phyloP scores from a whole-genome alignment of 2,113 vertebrate species.

The Benitochromis conjunctus region DNA sequence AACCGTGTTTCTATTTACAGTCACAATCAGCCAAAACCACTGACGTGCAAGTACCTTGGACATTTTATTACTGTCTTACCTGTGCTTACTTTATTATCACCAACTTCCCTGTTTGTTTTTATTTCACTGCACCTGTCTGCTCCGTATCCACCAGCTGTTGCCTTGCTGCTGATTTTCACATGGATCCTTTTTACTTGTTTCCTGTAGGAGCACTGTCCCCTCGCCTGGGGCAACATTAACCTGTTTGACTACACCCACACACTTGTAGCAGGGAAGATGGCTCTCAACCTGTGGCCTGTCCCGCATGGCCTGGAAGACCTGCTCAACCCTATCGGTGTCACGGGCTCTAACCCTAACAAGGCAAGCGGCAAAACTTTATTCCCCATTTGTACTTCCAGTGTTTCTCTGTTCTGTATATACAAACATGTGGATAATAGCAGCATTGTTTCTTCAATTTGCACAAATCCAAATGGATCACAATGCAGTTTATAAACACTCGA shows the following conservation, averaged over 20 bases:
- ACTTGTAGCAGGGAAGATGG: constrained; percentile 96
- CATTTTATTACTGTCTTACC: background rate
- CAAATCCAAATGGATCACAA: background rate
- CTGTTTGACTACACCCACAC: constrained; percentile 99
- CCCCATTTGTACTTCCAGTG: background rate
- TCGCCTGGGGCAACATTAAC: constrained; percentile 99
- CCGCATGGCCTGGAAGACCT: constrained; percentile 96
- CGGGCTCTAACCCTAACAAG: constrained; percentile 98
- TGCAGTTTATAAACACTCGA: background rate
- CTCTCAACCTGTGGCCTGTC: constrained; percentile 97
- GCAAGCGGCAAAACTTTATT: constrained; percentile 50
- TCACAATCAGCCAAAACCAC: background rate
- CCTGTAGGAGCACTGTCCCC: constrained; percentile 91
- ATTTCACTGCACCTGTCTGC: background rate
- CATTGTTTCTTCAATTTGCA: background rate
- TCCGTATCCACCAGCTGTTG: background rate
- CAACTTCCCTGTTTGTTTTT: background rate
- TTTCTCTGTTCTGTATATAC: background rate
- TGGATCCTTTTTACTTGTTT: background rate
- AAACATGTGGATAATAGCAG: background rate
- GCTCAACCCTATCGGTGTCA: constrained; percentile 95
- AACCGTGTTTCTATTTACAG: background rate
- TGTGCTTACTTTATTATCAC: background rate
- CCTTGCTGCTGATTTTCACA: constrained; percentile 6
- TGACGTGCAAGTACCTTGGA: background rate